Evolutionary conservation across 53 echinoderm and acorn worm genomes (phyloP).

Genomic region (Stichopus horrens): DNA sequence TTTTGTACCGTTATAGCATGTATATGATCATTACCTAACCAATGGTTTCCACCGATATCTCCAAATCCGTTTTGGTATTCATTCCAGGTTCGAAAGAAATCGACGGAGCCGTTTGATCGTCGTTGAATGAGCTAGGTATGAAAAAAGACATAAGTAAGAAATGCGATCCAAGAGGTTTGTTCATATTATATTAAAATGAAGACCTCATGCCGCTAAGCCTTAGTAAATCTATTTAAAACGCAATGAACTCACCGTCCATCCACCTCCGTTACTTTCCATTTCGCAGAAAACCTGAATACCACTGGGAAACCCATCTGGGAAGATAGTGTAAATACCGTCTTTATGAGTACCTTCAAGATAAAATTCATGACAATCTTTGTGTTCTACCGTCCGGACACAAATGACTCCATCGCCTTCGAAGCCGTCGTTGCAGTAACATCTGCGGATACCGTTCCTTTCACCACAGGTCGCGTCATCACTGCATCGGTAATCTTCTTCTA

Average conservation of each 20-base stretch:
- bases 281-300: conserved; percentile 4
- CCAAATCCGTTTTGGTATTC: no score
- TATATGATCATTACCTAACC: no score
- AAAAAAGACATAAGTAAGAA: no score
- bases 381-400: neutral
- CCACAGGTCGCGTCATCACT: neutral
- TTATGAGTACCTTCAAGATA: neutral
- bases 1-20: no score
- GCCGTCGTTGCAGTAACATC: conserved; percentile 12
- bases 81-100: no score
- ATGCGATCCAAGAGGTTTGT: no score
- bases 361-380: conserved; percentile 3
- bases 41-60: no score
- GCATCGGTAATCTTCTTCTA: neutral
- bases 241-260: conserved; percentile 30
- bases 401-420: neutral
- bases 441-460: neutral
- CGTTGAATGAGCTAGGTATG: no score
- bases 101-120: no score
- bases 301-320: neutral
- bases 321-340: conserved; percentile 4
- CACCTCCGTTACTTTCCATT: conserved; percentile 27
- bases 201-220: no score
- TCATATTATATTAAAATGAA: no score
- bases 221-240: no score